Conservation (phyloP, 30 jellyfish, hydroid and myxozoan species). For the Chrysaora quinquecirrha region DNA sequence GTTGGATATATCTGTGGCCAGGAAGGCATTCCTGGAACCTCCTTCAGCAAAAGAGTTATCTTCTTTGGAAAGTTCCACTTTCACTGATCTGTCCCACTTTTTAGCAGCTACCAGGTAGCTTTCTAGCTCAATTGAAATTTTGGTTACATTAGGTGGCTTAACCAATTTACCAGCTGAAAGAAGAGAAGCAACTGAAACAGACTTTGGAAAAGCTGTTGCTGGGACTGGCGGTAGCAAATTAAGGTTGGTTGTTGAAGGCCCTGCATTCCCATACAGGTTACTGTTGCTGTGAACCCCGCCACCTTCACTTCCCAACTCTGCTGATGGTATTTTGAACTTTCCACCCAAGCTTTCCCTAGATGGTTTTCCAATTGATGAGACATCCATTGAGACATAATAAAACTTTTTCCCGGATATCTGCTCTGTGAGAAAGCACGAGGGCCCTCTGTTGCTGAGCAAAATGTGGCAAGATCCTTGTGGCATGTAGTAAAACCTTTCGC, state of each 20-base stretch:
- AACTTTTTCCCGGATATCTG: neutral
- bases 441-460: slow-evolving; percentile 1
- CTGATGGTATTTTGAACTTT: neutral
- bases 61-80: neutral
- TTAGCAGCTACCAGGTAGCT: neutral
- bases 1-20: neutral
- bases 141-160: neutral
- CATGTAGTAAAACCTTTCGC: neutral
- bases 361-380: neutral
- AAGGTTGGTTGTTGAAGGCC: slow-evolving; percentile 1
- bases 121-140: neutral
- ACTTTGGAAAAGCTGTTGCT: neutral
- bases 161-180: neutral
- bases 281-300: slow-evolving; percentile 2
- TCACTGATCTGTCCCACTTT: neutral
- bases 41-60: neutral
- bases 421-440: slow-evolving; percentile 1
- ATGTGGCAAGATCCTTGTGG: neutral
- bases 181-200: neutral
- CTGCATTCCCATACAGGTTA: neutral
- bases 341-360: neutral
- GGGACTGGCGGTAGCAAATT: neutral
- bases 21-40: neutral
- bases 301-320: neutral
- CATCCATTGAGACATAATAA: neutral